Percentiles rank a stretch among this genome's conserved stretches.
Conservation (phyloP, 2,113 vertebrate species). For the Nestor notabilis region DNA sequence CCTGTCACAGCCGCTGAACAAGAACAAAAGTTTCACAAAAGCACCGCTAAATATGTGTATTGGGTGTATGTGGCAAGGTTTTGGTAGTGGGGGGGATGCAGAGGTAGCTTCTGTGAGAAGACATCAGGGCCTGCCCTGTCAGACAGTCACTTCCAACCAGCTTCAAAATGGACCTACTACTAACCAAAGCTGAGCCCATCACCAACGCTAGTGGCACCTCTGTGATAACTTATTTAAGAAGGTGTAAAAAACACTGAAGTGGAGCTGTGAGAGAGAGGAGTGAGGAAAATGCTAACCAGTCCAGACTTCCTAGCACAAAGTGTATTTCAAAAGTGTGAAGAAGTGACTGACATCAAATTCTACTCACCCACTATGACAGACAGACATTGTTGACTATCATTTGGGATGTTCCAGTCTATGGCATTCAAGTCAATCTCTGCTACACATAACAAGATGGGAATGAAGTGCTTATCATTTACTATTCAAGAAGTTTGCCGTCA, state of each 20-base stretch:
- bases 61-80: not conserved
- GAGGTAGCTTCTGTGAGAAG: not conserved
- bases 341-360: not conserved
- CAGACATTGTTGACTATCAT: not conserved
- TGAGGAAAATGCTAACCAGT: not conserved
- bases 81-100: not conserved
- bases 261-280: not conserved
- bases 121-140: fast-evolving
- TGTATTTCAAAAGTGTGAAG: not conserved
- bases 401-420: not conserved
- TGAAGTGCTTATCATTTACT: not conserved
- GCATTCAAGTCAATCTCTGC: not conserved
- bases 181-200: not conserved
- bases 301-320: not conserved
- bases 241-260: not conserved
- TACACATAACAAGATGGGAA: not conserved
- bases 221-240: not conserved
- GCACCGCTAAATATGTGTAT: not conserved
- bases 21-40: not conserved
- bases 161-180: not conserved
- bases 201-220: not conserved
- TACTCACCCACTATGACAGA: not conserved
- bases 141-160: not conserved
- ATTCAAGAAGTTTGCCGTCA: not conserved
- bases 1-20: not conserved